These are phyloP conservation scores for Plodia interpunctella DNA, from an alignment of 1,140 invertebrate genomes.

Conservation along the genomic window DNA sequence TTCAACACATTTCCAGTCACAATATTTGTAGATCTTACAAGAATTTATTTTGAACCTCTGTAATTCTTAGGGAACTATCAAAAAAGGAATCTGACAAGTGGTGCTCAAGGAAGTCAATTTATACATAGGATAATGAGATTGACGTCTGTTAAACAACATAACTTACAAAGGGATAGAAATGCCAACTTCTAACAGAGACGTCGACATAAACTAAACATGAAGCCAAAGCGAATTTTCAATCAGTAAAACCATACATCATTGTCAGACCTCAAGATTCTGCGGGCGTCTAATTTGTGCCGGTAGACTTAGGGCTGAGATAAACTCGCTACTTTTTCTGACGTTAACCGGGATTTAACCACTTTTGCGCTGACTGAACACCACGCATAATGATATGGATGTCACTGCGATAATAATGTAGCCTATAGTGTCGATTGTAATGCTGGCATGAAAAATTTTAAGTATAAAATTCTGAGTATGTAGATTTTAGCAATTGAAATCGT, in stretches of 20 bases:
- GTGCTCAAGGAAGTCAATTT: no score
- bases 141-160: slow-evolving; percentile 11
- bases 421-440: no score
- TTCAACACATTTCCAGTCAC: no score
- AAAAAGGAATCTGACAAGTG: no score
- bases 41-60: no score
- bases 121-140: no score
- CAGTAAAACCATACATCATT: slow-evolving; percentile 30
- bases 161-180: slow-evolving; percentile 14
- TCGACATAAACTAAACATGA: slow-evolving; percentile 14
- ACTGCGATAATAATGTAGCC: no score
- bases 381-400: background rate
- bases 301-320: background rate
- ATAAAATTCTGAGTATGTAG: no score
- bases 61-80: no score
- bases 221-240: slow-evolving; percentile 32
- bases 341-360: background rate
- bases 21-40: no score
- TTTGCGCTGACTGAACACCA: background rate
- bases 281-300: background rate
- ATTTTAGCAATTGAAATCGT: no score
- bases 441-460: no score
- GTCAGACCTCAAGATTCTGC: slow-evolving; percentile 19
- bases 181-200: slow-evolving; percentile 17
- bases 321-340: background rate